These are phyloP conservation scores for Phaenicophaeus curvirostris DNA, from an alignment of 2,797 vertebrate genomes.

Conservation along the genomic window DNA sequence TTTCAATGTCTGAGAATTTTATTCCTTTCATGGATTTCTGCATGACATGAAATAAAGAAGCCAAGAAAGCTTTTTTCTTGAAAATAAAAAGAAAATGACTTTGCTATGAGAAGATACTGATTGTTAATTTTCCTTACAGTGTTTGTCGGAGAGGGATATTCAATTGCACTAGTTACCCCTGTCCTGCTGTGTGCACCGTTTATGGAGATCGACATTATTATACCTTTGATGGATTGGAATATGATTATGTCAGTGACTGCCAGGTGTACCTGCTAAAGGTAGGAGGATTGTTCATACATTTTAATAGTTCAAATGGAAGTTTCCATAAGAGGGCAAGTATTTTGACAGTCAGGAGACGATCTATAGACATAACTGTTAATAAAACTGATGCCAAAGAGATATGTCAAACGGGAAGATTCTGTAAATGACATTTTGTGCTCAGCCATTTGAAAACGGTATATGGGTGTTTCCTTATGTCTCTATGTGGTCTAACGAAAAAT, in stretches of 20 bases:
- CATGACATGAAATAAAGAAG: not conserved
- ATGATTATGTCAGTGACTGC: conserved; percentile 95
- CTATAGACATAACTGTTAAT: not conserved
- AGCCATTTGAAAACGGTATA: not conserved
- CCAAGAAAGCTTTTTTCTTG: not conserved
- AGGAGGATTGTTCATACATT: conserved; percentile 14
- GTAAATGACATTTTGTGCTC: not conserved
- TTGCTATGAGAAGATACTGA: not conserved
- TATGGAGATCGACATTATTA: conserved; percentile 97
- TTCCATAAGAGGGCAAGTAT: not conserved
- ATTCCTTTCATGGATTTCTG: not conserved
- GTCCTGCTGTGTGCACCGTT: conserved; percentile 92
- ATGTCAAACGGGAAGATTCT: not conserved
- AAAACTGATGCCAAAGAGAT: not conserved
- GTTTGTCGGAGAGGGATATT: conserved; percentile 93
- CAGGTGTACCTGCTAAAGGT: conserved; percentile 95
- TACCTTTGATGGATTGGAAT: conserved; percentile 95
- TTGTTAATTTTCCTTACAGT: conserved; percentile 72
- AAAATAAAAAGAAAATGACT: not conserved
- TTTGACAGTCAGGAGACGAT: not conserved
- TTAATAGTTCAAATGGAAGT: not conserved
- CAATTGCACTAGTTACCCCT: conserved; percentile 93
- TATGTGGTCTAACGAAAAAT: not conserved
- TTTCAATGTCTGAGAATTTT: not conserved
- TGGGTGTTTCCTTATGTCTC: not conserved